Base-by-base conservation (phyloP, 2,888 invertebrate genomes). In the Argyresthia goedartella region DNA sequence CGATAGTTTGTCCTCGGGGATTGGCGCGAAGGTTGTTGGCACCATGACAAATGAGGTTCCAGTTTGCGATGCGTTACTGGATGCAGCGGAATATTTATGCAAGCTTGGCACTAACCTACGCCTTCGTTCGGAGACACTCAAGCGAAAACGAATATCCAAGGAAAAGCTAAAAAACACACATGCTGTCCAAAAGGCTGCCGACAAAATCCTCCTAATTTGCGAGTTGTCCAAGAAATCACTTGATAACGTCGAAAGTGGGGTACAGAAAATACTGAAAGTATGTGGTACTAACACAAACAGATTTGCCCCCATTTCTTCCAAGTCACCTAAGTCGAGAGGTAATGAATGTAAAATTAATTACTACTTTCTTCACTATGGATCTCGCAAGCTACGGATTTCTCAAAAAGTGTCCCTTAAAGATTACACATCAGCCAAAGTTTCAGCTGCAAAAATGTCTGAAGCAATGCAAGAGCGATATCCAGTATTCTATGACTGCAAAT, bases 221-320 rank as follows among this genome's bases (percentile, higher is more conserved):
- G 75, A 84, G 60, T 67, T 86, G 57, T 86, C 87, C 44, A 85
- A 80, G 65, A 82, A 80, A 60, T 85, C 87, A 0, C 69, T 87
- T 9, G 73, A 76, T 42, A 85, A 81, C 62, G 85, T 87, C 1
- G 85, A 85, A 60, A 61, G 58, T 54, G 77, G 77, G 50, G 72
- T 87, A 11, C 73, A 74, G 54, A 75, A 69, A 58, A 66, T 80
- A 54, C 60, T 78, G 50, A 15, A 13, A 9, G 41, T 42, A 41
- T 49, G 42, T 46, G 46, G 46, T 13, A 10, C 8, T 3, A 33
- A 25, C 25, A 13, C 16, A 4, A 42, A 42, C 11, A 41, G 13
- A 4, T 16, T n/a, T 1, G 15, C 35, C 9, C 36, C 48, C 2
- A 36, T 15, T 34, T 15, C 13, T 1, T 16, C 8, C 25, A 49